These are phyloP conservation scores for Dione vanillae DNA, from an alignment of 2,888 invertebrate species.

Conservation along the genomic window DNA sequence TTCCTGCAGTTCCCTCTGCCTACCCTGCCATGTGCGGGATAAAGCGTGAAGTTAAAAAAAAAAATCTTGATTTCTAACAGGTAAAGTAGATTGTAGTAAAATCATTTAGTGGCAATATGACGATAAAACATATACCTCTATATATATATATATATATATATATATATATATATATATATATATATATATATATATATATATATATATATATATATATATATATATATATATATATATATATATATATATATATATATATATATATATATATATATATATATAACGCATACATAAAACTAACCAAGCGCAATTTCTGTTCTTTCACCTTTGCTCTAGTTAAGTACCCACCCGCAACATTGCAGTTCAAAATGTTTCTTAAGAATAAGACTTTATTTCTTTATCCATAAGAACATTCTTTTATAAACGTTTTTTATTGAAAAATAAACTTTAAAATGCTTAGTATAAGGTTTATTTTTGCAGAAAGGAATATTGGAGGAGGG, in stretches of 20 bases:
- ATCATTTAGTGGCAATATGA: no score
- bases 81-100: no score
- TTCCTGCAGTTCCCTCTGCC: no score
- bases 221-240: no score
- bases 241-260: not conserved
- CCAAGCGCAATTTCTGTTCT: slow-evolving; percentile 55
- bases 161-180: no score
- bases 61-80: no score
- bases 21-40: no score
- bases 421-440: not conserved
- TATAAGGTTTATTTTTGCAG: not conserved
- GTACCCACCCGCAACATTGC: slow-evolving; percentile 69
- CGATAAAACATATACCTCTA: no score
- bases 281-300: slow-evolving; percentile 23
- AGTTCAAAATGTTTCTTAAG: slow-evolving; percentile 50
- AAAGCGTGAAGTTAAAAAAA: no score
- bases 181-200: no score
- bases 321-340: slow-evolving; percentile 81
- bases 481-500: slow-evolving; percentile 56
- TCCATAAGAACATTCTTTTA: slow-evolving; percentile 11
- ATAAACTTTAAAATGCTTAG: not conserved
- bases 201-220: no score
- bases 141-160: no score
- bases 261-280: not conserved
- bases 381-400: slow-evolving; percentile 30